Evolutionary conservation across 1,140 invertebrate species (phyloP).

Genomic region (Bombus soroeensis): DNA sequence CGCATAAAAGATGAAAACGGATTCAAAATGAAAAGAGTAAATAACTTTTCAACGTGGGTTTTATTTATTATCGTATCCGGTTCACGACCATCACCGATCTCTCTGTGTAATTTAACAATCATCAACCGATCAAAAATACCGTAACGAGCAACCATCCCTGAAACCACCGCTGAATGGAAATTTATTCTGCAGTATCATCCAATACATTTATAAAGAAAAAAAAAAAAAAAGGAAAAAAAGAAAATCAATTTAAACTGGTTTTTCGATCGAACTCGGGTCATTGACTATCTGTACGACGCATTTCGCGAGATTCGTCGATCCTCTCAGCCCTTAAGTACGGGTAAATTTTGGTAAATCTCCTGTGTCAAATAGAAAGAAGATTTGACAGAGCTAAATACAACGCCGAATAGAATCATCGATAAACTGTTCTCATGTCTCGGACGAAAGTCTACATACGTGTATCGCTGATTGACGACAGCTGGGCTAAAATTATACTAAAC

Average conservation of each 20-base stretch:
- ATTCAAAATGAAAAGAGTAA: not conserved
- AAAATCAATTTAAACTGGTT: not conserved
- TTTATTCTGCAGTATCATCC: not conserved
- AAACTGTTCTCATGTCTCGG: no score
- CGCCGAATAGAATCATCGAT: no score
- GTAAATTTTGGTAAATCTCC: not conserved
- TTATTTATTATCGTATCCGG: not conserved
- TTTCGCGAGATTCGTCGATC: not conserved
- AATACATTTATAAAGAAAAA: not conserved
- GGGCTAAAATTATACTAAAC: no score
- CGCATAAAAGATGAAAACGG: not conserved
- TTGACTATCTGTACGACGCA: not conserved
- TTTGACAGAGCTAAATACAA: no score
- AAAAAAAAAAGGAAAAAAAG: fast-evolving
- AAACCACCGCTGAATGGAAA: not conserved
- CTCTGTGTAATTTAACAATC: slow-evolving; percentile 19
- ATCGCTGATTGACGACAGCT: no score
- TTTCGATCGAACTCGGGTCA: no score
- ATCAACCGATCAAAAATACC: slow-evolving; percentile 3
- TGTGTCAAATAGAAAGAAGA: not conserved
- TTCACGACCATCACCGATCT: not conserved
- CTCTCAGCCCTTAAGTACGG: not conserved
- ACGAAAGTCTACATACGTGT: no score
- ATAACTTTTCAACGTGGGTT: not conserved
- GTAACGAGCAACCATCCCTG: slow-evolving; percentile 6